phyloP scores from a whole-genome alignment of 1,140 invertebrate species.

The Drosophila ficusphila region DNA sequence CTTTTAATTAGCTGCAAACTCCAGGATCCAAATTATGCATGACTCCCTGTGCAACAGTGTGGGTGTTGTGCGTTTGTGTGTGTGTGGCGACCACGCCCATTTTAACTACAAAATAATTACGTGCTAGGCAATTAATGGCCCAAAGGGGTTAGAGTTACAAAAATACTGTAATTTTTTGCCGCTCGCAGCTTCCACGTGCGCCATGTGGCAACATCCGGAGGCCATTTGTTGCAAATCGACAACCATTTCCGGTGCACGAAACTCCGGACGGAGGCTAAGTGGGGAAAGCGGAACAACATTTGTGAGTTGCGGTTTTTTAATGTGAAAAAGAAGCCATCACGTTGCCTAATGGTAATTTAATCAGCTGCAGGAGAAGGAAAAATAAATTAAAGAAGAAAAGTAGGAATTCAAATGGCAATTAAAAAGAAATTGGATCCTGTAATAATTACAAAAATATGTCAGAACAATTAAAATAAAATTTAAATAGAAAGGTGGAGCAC shows the following conservation, averaged over 20 bases:
- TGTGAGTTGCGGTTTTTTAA: constrained; percentile 58
- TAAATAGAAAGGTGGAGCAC: background rate
- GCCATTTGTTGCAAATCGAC: constrained; percentile 81
- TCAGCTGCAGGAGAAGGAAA: constrained; percentile 3
- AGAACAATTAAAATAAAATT: too few species aligned
- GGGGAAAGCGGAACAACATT: constrained; percentile 48
- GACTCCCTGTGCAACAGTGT: constrained; percentile 30
- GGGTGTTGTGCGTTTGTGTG: constrained; percentile 1
- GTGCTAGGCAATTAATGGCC: constrained; percentile 79
- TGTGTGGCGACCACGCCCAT: constrained; percentile 49
- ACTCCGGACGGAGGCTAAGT: background rate
- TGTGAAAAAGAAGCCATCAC: constrained; percentile 38
- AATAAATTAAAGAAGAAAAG: background rate
- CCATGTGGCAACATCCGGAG: constrained; percentile 76
- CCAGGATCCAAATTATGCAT: constrained; percentile 74
- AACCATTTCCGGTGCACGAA: constrained; percentile 70
- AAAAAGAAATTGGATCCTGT: background rate
- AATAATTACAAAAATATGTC: too few species aligned
- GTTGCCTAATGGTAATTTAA: constrained; percentile 63
- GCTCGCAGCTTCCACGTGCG: constrained; percentile 49
- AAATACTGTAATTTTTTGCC: constrained; percentile 36
- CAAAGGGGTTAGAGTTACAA: constrained; percentile 69
- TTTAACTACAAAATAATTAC: constrained; percentile 81
- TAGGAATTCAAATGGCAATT: background rate
- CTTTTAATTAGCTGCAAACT: constrained; percentile 80